Evolutionary conservation across 64 coral and sea anemone species (phyloP).

Genomic region (Orbicella faveolata): DNA sequence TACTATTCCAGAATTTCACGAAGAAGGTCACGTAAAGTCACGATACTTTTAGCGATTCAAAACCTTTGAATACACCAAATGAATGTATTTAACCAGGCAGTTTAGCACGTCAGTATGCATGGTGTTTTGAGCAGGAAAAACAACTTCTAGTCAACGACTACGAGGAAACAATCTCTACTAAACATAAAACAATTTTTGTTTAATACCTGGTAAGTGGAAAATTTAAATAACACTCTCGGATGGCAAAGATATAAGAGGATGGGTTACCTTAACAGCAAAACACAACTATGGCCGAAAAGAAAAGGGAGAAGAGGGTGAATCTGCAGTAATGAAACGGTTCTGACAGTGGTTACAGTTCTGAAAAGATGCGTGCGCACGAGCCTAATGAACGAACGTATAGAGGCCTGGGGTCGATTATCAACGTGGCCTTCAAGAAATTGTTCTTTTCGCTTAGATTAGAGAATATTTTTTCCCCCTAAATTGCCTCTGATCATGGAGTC

Average conservation of each 20-base stretch:
- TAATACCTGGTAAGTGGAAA: neutral
- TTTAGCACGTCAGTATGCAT: neutral
- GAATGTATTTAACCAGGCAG: neutral
- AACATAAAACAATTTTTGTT: neutral
- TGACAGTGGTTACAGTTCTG: slow-evolving; percentile 38
- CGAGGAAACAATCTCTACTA: neutral
- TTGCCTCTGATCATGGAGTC: slow-evolving; percentile 45
- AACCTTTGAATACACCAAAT: neutral
- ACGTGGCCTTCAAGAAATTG: slow-evolving; percentile 25
- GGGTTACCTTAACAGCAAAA: neutral
- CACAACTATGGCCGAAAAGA: slow-evolving; percentile 47
- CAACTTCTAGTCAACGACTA: neutral
- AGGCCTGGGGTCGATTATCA: neutral
- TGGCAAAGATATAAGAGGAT: slow-evolving; percentile 14
- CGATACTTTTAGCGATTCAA: neutral
- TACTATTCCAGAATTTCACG: neutral
- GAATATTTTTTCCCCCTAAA: neutral
- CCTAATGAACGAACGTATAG: neutral
- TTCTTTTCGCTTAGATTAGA: neutral
- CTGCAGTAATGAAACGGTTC: neutral
- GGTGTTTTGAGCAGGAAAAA: neutral
- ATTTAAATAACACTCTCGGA: neutral
- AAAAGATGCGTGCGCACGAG: neutral
- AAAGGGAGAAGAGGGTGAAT: slow-evolving; percentile 52
- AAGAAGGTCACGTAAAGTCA: neutral